Evolutionary conservation across 2,113 vertebrate genomes (phyloP), one percentile per base, ranked within the genome.

Genomic region (Neopipo cinnamomea): DNA sequence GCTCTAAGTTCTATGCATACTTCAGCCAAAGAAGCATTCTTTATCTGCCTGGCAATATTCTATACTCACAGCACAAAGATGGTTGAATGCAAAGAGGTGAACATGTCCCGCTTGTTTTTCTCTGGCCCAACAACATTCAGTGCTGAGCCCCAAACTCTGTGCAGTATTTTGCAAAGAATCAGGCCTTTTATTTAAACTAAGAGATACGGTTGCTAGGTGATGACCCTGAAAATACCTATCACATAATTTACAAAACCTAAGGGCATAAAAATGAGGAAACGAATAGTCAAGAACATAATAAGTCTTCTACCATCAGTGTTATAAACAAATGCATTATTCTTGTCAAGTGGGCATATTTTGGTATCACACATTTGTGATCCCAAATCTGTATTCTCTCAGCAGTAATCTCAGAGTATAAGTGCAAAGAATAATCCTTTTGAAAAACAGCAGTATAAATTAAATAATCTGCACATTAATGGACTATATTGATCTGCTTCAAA

Each of bases 261-360:
- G 41, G 56, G 39, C 50, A 50, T 76, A 74, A 95, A 89, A 91
- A 35, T 1, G 2, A 39, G 59, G 87, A 88, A 63, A 31, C 70
- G 46, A 79, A 44, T 73, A 83, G 35, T 62, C 67, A 74, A 83
- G 63, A 93, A 83, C 55, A 23, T 77, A 58, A 85, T 76, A 93
- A 83, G 85, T 94, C 85, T 93, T 85, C 46, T 67, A 58, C 46
- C 71, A 55, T 93, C 85, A 62, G 10, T 89, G 81, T 85, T 47
- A 76, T 77, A 90, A 94, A 88, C 68, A 88, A 95, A 78, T 70
- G 23, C 88, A 90, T 93, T 88, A 80, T 83, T 90, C 78, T 93
- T 96, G 79, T 91, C 55, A 88, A 76, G 71, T 35, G 33, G 50
- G 41, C 30, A 2, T 52, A 30, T 84, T 96, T 85, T 82, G 50